Evolutionary conservation across 2,797 vertebrate genomes (phyloP).

Genomic region (Myoxocephalus aenaeus): DNA sequence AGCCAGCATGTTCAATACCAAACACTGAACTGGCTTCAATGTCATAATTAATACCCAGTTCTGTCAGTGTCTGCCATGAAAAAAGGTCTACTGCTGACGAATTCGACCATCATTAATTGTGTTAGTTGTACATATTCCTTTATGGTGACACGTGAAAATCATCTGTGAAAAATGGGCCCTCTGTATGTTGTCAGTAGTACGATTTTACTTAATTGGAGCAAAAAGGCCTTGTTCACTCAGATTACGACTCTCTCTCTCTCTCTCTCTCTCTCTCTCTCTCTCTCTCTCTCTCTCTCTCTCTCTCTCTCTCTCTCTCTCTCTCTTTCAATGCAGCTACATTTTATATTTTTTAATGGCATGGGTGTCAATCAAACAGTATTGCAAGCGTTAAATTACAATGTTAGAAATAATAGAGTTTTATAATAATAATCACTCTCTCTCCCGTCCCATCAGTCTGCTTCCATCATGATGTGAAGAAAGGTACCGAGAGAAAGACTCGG

Average conservation of each 20-base stretch:
- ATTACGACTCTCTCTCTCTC: not conserved
- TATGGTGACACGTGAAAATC: not conserved
- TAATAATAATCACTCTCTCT: not conserved
- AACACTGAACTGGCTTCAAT: not conserved
- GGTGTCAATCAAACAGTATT: slow-evolving; percentile 24
- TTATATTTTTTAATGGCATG: slow-evolving; percentile 2
- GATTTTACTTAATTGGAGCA: not conserved
- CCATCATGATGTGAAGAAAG: slow-evolving; percentile 18
- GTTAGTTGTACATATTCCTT: not conserved
- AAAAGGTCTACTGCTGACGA: not conserved
- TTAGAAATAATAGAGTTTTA: not conserved
- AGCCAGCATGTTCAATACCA: not conserved
- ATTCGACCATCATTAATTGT: not conserved
- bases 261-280: too few species aligned
- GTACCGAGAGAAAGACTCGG: slow-evolving; percentile 21
- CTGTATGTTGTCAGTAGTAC: not conserved
- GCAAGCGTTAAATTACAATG: slow-evolving; percentile 3
- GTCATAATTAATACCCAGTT: not conserved
- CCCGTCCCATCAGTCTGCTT: slow-evolving; percentile 18
- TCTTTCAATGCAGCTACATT: not conserved
- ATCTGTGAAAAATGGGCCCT: not conserved
- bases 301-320: not conserved
- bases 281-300: not conserved
- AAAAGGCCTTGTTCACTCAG: not conserved
- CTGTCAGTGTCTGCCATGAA: not conserved